Percentiles rank a stretch among this genome's conserved stretches.
Evolutionary conservation across 2,888 invertebrate species (phyloP).

Genomic region (Eupithecia subumbrata): DNA sequence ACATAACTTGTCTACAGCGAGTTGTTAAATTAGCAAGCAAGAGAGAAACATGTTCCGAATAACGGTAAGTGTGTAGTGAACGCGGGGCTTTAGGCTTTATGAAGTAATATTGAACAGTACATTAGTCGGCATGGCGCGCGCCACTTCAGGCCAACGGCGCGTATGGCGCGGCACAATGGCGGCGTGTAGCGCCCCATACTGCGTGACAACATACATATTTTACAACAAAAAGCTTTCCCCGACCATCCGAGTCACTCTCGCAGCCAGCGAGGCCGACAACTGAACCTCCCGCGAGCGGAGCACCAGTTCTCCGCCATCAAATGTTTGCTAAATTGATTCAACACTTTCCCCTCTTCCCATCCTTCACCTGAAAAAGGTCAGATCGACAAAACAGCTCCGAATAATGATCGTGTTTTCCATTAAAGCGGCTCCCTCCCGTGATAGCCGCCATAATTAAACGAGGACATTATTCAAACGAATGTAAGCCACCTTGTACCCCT

Average conservation of each 20-base stretch:
- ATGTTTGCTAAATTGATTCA: neutral
- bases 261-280: neutral
- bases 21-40: neutral
- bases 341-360: neutral
- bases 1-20: neutral
- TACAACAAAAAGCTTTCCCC: neutral
- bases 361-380: conserved; percentile 1
- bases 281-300: neutral
- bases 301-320: neutral
- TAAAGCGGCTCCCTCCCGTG: conserved; percentile 27
- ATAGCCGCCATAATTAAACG: conserved; percentile 32
- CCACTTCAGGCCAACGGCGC: neutral
- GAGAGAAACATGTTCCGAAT: neutral
- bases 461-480: conserved; percentile 35
- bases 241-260: neutral
- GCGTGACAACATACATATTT: neutral
- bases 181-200: neutral
- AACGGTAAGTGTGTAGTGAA: neutral
- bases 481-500: conserved; percentile 35
- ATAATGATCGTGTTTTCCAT: conserved; percentile 22
- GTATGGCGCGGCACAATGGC: neutral
- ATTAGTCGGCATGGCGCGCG: neutral
- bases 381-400: conserved; percentile 19
- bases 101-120: neutral
- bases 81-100: neutral